Evolutionary conservation across 2,797 vertebrate species (phyloP).

Genomic region (Dromococcyx pavoninus): DNA sequence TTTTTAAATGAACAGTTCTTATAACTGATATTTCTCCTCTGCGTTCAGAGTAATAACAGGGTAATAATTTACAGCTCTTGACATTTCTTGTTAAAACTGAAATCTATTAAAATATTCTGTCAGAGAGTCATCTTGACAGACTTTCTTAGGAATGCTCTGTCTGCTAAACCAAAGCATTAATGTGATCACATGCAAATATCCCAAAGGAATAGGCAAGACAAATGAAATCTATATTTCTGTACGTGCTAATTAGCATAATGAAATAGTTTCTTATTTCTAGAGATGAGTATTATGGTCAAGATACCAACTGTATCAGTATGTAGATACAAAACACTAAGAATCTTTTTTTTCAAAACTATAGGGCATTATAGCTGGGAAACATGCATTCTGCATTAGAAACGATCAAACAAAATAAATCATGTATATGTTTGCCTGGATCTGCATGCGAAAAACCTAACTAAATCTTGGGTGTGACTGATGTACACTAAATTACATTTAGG

Average conservation of each 20-base stretch:
- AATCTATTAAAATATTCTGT: not conserved
- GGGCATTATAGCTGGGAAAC: not conserved
- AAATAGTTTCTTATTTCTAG: not conserved
- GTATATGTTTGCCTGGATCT: not conserved
- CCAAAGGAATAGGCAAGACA: not conserved
- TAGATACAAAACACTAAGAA: not conserved
- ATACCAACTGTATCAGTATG: not conserved
- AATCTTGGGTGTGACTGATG: not conserved
- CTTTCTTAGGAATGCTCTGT: not conserved
- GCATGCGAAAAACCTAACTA: not conserved
- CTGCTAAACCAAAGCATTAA: not conserved
- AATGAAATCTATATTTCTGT: not conserved
- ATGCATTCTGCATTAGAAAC: not conserved
- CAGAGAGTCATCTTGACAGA: not conserved
- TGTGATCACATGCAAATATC: not conserved
- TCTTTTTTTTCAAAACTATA: not conserved
- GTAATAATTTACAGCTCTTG: not conserved
- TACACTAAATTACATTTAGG: not conserved
- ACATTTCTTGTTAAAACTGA: conserved; percentile 9
- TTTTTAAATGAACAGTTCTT: not conserved
- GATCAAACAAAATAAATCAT: not conserved
- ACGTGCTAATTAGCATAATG: not conserved
- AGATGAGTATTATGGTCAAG: not conserved
- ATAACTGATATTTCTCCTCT: not conserved
- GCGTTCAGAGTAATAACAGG: not conserved